A percentile compares a stretch with the other conserved stretches of the same genome.
These are phyloP conservation scores for Pogonocichla stellata DNA, from an alignment of 2,113 vertebrate genomes.

Conservation along the genomic window DNA sequence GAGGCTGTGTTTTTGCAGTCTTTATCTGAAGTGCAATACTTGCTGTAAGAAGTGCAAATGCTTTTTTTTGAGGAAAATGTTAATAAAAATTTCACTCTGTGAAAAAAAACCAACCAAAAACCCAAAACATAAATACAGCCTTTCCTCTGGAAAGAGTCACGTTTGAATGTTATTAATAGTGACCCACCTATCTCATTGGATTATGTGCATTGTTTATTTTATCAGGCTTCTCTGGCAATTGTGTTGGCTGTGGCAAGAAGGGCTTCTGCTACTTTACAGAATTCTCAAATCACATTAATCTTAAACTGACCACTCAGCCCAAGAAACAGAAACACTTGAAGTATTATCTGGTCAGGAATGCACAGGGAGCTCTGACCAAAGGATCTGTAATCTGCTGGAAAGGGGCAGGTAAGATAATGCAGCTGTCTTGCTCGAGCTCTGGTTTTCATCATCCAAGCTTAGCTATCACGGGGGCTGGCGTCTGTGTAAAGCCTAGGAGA, in stretches of 20 bases:
- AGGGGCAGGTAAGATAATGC: conserved; percentile 83
- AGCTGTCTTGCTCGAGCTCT: conserved; percentile 11
- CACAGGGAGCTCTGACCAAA: conserved; percentile 86
- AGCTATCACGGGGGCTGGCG: not conserved
- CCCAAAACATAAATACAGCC: not conserved
- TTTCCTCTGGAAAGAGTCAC: not conserved
- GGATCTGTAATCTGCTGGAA: conserved; percentile 94
- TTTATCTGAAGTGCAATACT: not conserved
- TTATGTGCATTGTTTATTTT: conserved; percentile 33
- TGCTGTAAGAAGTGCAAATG: not conserved
- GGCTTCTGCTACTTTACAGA: conserved; percentile 98
- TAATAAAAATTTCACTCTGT: not conserved
- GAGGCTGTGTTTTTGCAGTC: not conserved
- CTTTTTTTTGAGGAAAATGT: not conserved
- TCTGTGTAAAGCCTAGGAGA: not conserved
- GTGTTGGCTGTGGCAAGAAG: conserved; percentile 94
- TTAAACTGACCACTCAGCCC: conserved; percentile 93
- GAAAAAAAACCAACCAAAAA: not conserved
- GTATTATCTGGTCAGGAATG: conserved; percentile 88
- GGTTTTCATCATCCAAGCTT: conserved; percentile 33
- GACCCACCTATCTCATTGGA: not conserved
- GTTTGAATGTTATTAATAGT: not conserved
- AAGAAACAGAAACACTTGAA: conserved; percentile 99
- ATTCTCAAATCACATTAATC: conserved; percentile 97
- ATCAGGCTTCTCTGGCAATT: conserved; percentile 94